Evolutionary conservation across 2,113 vertebrate species (phyloP), one percentile per base, ranked within the genome.

Genomic region (Emydura subglobosa): DNA sequence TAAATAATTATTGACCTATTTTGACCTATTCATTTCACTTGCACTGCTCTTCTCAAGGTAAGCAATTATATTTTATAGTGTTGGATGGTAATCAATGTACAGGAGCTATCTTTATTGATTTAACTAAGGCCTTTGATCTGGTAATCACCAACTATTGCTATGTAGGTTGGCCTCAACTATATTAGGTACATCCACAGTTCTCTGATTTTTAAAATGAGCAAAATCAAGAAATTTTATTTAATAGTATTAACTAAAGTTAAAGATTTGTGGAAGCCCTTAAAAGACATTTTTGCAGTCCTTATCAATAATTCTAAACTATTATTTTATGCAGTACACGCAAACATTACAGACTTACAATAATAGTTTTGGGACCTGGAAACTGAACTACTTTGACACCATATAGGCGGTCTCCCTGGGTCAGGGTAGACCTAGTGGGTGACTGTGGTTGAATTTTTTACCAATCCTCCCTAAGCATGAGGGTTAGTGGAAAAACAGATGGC

Each of bases 1-100:
- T 96, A 97, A 98, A 98, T 98, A 98, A 98, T 97, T 97, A 94
- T 95, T 97, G 95, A 96, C 96, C 96, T 96, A 80, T 87, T 87
- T 90, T 96, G 95, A 96, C 97, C 96, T 95, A 95, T 97, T 97
- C 86, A 96, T 97, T 98, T 97, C 94, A 92, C 91, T 96, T 94
- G 83, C 89, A 93, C 91, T 96, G 91, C 88, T 97, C 80, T 85
- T 96, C 96, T 97, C 83, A 94, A 96, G 95, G 96, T 97, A 97
- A 98, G 93, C 94, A 97, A 97, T 98, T 98, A 98, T 97, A 96
- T 97, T 97, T 97, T 98, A 98, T 97, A 95, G 93, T 93, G 88
- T 91, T 91, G 92, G 88, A 95, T 97, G 88, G 88, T 98, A 98
- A 98, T 97, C 97, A 96, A 97, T 97, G 96, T 92, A 93, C 86